These are phyloP conservation scores for Drosophila peninsularis DNA, from an alignment of 2,888 invertebrate genomes.

Conservation along the genomic window DNA sequence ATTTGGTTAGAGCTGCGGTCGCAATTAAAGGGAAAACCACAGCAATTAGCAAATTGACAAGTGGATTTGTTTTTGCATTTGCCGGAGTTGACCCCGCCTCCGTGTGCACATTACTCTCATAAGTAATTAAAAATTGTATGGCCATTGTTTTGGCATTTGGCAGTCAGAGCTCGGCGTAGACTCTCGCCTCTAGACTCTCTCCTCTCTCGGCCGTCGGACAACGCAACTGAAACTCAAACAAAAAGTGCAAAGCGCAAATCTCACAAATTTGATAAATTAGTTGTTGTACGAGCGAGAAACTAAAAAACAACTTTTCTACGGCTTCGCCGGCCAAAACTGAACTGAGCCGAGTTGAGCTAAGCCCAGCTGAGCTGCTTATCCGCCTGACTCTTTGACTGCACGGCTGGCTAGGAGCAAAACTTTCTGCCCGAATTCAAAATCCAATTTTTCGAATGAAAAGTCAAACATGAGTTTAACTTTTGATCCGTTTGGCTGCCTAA, in stretches of 20 bases:
- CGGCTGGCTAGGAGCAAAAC: slow-evolving; percentile 56
- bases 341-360: slow-evolving; percentile 6
- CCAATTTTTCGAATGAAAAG: slow-evolving; percentile 80
- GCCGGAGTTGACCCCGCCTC: slow-evolving; percentile 30
- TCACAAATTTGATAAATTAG: slow-evolving; percentile 78
- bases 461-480: slow-evolving; percentile 79
- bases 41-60: slow-evolving; percentile 78
- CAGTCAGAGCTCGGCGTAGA: not conserved
- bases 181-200: not conserved
- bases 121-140: slow-evolving; percentile 63
- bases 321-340: slow-evolving; percentile 29
- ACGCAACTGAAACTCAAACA: slow-evolving; percentile 51
- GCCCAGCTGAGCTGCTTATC: slow-evolving; percentile 61
- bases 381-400: slow-evolving; percentile 35
- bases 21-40: slow-evolving; percentile 73
- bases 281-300: slow-evolving; percentile 42
- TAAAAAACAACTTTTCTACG: slow-evolving; percentile 55
- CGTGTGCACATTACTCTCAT: slow-evolving; percentile 52
- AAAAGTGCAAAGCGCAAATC: slow-evolving; percentile 66
- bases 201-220: slow-evolving; percentile 1
- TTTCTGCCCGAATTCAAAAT: slow-evolving; percentile 74
- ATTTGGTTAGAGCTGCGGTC: slow-evolving; percentile 59
- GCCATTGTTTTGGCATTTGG: slow-evolving; percentile 56
- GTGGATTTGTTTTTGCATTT: slow-evolving; percentile 68
- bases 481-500: slow-evolving; percentile 73